Evolutionary conservation across 2,888 invertebrate genomes (phyloP), one percentile per base, ranked within the genome.

Genomic region (Meta bourneti): DNA sequence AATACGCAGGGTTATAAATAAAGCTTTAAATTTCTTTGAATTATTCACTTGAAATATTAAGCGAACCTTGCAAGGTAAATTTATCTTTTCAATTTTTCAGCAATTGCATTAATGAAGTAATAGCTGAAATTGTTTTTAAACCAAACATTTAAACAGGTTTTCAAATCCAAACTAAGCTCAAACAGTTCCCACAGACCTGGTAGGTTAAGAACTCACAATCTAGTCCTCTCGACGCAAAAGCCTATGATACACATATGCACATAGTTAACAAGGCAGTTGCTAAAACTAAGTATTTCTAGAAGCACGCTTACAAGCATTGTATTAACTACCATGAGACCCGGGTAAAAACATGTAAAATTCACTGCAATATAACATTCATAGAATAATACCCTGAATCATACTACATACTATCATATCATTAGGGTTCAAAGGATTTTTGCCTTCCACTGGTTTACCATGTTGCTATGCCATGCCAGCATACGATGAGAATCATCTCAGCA

Each of bases 321-420:
- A 84, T 90, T 72, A 74, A 19, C 87, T 90, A 90, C 84, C 84
- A 84, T 78, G 78, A 87, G 69, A 87, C 83, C 87, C 82, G 49
- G 86, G 70, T 91, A 78, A 91, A 87, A 87, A 91, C 91, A 87
- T 87, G 83, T 81, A 91, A 91, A 91, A 82, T 75, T 87, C 87
- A 87, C 87, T 82, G 83, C 49, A 81, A 34, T 79, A 70, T 74
- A 79, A 79, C 79, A 90, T 71, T 72, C 79, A 91, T 78, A 71
- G 20, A 87, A 87, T n/a, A n/a, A n/a, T 87, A 87, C 71, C 82
- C 83, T 91, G 83, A 91, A 91, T 91, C 54, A 87, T 16, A 70
- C 87, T 88, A 87, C 82, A 61, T 81, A 69, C 83, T 82, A 79
- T 72, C 54, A 78, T 78, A 81, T 81, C 48, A 81, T 85, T 74